phyloP scores from a whole-genome alignment of 2,797 vertebrate genomes.

The Esox masquinongy region DNA sequence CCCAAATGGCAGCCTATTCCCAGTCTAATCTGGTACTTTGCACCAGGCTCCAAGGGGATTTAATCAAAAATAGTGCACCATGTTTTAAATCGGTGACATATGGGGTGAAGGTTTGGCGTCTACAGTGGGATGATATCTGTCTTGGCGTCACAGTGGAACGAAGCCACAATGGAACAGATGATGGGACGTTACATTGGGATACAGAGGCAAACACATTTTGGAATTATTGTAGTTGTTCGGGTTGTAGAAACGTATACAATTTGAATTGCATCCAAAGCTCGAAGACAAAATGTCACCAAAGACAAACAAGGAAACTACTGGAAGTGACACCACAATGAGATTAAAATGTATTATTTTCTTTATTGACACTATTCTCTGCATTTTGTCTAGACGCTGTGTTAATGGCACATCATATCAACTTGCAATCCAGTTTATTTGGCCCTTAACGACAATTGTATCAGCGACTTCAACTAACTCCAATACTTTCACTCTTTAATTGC shows the following conservation, averaged over 20 bases:
- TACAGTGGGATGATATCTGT: neutral
- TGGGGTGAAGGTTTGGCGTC: neutral
- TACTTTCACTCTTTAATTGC: too few species aligned
- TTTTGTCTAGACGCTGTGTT: neutral
- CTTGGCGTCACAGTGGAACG: neutral
- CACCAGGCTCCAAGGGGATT: neutral
- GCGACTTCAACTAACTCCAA: too few species aligned
- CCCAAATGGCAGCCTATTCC: neutral
- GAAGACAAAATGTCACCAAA: neutral
- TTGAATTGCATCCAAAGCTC: neutral
- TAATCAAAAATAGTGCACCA: neutral
- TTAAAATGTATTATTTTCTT: neutral
- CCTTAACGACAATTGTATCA: neutral
- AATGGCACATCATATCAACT: neutral
- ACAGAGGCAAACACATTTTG: too few species aligned
- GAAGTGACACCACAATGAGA: neutral
- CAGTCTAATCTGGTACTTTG: neutral
- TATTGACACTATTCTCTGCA: neutral
- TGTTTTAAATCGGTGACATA: neutral
- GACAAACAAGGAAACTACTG: neutral
- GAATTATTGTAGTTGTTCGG: neutral
- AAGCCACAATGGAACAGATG: slow-evolving; percentile 7
- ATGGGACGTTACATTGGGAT: neutral
- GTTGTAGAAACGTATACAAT: neutral
- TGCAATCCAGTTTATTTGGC: neutral